phyloP scores from a whole-genome alignment of 2,888 invertebrate genomes.

The Nyleta sp. region DNA sequence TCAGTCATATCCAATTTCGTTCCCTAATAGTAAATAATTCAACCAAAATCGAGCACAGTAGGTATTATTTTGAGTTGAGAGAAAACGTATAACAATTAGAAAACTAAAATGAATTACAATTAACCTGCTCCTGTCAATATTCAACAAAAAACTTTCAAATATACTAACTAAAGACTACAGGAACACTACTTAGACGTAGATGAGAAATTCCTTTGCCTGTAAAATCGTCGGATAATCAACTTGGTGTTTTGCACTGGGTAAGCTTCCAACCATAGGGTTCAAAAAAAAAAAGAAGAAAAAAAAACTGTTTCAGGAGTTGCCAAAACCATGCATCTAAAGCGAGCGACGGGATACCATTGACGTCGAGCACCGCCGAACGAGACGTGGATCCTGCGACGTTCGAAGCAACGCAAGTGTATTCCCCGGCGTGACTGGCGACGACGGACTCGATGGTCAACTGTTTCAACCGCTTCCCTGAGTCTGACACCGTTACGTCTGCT shows the following conservation, averaged over 20 bases:
- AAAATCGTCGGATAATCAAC: too few species aligned
- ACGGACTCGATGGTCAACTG: slow-evolving; percentile 83
- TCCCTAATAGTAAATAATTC: background rate
- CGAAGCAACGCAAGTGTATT: slow-evolving; percentile 83
- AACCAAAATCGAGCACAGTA: background rate
- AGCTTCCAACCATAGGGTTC: background rate
- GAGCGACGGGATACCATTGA: slow-evolving; percentile 81
- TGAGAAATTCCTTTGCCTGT: too few species aligned
- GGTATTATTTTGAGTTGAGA: too few species aligned
- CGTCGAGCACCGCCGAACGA: slow-evolving; percentile 82
- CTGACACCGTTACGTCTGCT: slow-evolving; percentile 81
- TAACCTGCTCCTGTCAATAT: too few species aligned
- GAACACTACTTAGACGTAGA: too few species aligned
- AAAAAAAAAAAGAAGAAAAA: too few species aligned
- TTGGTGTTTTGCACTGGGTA: too few species aligned
- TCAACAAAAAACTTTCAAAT: too few species aligned
- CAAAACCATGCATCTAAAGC: slow-evolving; percentile 43
- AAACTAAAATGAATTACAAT: too few species aligned
- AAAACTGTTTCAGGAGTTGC: background rate
- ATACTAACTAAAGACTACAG: too few species aligned
- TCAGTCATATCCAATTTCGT: background rate
- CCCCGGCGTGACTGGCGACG: slow-evolving; percentile 81
- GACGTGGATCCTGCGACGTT: slow-evolving; percentile 83
- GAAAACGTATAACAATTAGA: too few species aligned
- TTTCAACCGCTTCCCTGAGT: slow-evolving; percentile 79